Evolutionary conservation across 2,888 invertebrate species (phyloP).

Genomic region (Calliopum simillimum): DNA sequence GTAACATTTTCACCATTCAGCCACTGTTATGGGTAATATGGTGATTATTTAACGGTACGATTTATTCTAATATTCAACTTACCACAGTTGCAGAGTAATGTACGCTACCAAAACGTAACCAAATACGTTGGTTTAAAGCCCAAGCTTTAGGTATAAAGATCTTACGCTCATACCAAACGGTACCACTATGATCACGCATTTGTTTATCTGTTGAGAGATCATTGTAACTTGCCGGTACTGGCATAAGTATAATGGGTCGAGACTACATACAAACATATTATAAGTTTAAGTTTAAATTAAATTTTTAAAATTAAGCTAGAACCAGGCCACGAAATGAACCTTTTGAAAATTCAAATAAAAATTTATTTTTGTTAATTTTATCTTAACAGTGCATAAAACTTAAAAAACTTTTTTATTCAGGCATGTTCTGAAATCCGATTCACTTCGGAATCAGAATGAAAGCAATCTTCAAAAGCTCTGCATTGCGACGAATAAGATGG

Average conservation of each 20-base stretch:
- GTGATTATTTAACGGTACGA: conserved; percentile 52
- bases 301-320: no score
- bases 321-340: conserved; percentile 18
- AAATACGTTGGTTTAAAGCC: conserved; percentile 75
- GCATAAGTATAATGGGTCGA: conserved; percentile 75
- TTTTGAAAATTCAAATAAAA: no score
- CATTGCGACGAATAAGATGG: no score
- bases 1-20: conserved; percentile 84
- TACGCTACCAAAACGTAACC: conserved; percentile 91
- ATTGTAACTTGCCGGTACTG: conserved; percentile 95
- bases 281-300: no score
- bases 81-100: conserved; percentile 92
- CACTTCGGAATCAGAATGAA: no score
- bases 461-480: no score
- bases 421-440: no score
- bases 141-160: conserved; percentile 85
- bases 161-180: conserved; percentile 93
- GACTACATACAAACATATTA: no score
- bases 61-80: no score
- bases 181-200: conserved; percentile 93
- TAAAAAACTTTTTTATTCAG: neutral
- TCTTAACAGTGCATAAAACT: no score
- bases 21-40: no score
- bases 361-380: no score
- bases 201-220: conserved; percentile 85